These are phyloP conservation scores for Acanthisitta chloris DNA, from an alignment of 2,113 vertebrate genomes.

Conservation along the genomic window DNA sequence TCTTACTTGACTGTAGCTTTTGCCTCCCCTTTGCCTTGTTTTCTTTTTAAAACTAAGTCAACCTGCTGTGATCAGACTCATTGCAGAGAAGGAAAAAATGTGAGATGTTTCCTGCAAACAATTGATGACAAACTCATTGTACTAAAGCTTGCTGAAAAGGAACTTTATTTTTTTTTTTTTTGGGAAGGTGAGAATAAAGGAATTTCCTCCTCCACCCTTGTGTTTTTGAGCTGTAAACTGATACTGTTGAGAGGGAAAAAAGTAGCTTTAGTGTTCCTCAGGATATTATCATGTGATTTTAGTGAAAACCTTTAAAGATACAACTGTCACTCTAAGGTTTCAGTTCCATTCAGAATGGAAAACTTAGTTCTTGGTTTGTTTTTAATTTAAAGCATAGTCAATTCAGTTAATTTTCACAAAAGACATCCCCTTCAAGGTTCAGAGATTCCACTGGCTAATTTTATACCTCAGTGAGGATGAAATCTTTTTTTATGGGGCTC, in stretches of 20 bases:
- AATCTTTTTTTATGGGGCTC: not conserved
- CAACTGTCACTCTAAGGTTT: not conserved
- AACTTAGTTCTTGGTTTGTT: not conserved
- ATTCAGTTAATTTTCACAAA: not conserved
- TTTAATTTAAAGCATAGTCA: not conserved
- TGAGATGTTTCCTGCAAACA: conserved; percentile 56
- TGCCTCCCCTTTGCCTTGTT: conserved; percentile 8
- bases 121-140: conserved; percentile 64
- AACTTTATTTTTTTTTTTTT: conserved; percentile 12
- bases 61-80: conserved; percentile 41
- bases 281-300: conserved; percentile 13
- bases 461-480: not conserved
- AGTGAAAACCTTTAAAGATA: conserved; percentile 40
- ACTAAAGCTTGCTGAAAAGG: conserved; percentile 20
- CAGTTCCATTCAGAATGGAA: not conserved
- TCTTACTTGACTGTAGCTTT: not conserved
- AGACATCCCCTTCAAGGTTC: not conserved
- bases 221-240: conserved; percentile 68
- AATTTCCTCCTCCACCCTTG: conserved; percentile 76
- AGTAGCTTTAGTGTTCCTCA: conserved; percentile 45
- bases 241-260: conserved; percentile 61
- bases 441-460: not conserved
- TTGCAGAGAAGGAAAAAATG: conserved; percentile 40
- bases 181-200: conserved; percentile 67
- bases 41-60: not conserved